Percentiles rank a stretch among this genome's conserved stretches.
Evolutionary conservation across 2,888 invertebrate genomes (phyloP).

Genomic region (Spisula solida): DNA sequence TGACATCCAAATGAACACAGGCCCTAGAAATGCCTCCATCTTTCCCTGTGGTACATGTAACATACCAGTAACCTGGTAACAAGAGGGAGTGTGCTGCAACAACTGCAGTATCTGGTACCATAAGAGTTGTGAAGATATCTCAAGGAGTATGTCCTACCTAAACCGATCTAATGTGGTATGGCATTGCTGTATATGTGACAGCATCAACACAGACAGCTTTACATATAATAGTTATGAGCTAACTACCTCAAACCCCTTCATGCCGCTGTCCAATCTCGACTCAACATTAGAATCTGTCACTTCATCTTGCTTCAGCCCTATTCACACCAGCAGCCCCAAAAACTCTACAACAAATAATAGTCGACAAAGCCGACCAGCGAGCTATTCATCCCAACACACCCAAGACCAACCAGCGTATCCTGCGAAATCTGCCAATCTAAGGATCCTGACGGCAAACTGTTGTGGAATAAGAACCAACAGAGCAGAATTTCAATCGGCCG

Average conservation of each 20-base stretch:
- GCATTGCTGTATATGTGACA: slow-evolving; percentile 41
- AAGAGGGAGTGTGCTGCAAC: slow-evolving; percentile 46
- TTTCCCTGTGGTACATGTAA: slow-evolving; percentile 56
- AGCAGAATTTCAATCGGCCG: slow-evolving; percentile 41
- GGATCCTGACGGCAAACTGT: slow-evolving; percentile 34
- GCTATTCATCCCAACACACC: background rate
- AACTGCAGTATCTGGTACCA: slow-evolving; percentile 19
- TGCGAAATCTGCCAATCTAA: slow-evolving; percentile 38
- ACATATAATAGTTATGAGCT: slow-evolving; percentile 47
- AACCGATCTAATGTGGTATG: slow-evolving; percentile 8
- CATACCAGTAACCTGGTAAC: slow-evolving; percentile 48
- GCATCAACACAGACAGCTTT: slow-evolving; percentile 43
- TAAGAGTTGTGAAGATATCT: slow-evolving; percentile 19
- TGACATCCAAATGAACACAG: slow-evolving; percentile 24
- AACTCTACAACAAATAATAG: background rate
- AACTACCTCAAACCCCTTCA: slow-evolving; percentile 31
- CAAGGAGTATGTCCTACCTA: slow-evolving; percentile 15
- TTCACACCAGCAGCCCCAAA: slow-evolving; percentile 43
- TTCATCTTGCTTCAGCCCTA: slow-evolving; percentile 23
- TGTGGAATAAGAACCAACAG: slow-evolving; percentile 40
- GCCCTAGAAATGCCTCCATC: slow-evolving; percentile 35
- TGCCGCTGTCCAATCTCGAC: slow-evolving; percentile 23
- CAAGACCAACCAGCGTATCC: background rate
- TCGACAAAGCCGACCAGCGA: background rate
- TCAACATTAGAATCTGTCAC: slow-evolving; percentile 28